These are phyloP conservation scores for Sceloporus tristichus DNA, from an alignment of 2,113 vertebrate species.

Conservation along the genomic window DNA sequence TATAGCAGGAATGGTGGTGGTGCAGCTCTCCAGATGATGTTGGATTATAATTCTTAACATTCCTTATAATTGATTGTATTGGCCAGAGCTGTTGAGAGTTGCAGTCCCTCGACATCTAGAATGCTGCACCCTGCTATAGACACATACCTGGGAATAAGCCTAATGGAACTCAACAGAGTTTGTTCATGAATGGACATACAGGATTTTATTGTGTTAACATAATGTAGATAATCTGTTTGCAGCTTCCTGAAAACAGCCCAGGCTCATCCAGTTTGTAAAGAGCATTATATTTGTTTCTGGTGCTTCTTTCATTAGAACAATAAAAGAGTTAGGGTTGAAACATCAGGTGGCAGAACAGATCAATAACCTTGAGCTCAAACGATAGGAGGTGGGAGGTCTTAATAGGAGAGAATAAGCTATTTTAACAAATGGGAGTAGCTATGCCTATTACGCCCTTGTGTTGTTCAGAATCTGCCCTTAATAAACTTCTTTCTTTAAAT, in stretches of 20 bases:
- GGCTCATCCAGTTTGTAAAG: not conserved
- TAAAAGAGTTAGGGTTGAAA: not conserved
- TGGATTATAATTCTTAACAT: no score
- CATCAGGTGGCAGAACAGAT: not conserved
- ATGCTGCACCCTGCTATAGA: no score
- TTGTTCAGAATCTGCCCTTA: not conserved
- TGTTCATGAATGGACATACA: not conserved
- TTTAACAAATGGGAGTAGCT: not conserved
- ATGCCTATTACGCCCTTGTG: not conserved
- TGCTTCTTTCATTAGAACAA: not conserved
- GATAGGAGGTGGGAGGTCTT: no score
- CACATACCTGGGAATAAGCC: not conserved
- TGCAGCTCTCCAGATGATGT: not conserved
- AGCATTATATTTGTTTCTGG: not conserved
- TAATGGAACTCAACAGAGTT: not conserved
- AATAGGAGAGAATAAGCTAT: not conserved
- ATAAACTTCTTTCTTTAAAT: not conserved
- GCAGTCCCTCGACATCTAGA: no score
- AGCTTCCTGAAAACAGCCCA: not conserved
- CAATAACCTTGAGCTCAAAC: not conserved
- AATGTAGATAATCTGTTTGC: not conserved
- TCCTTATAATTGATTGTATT: no score
- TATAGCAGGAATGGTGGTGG: no score
- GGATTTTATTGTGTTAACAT: not conserved
- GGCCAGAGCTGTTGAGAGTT: no score